These are phyloP conservation scores for Sceloporus undulatus DNA, from an alignment of 2,113 vertebrate species.

Conservation along the genomic window DNA sequence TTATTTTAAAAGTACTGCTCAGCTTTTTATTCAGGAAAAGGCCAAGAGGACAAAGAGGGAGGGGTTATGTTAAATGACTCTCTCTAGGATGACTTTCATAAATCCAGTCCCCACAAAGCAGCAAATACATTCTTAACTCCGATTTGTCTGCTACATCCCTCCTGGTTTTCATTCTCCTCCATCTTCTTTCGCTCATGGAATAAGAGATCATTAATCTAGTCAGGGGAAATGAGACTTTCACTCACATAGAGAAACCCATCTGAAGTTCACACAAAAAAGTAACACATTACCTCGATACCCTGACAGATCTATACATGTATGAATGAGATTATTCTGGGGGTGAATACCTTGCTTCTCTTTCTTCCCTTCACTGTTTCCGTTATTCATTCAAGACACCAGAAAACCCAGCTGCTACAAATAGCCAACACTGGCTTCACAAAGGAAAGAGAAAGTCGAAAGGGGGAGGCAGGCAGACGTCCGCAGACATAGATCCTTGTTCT, in stretches of 20 bases:
- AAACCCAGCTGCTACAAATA: constrained; percentile 52
- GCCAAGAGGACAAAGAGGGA: background rate
- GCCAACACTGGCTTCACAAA: constrained; percentile 58
- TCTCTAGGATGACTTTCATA: background rate
- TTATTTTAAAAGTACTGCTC: background rate
- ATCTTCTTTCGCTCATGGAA: constrained; percentile 37
- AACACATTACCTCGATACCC: constrained; percentile 49
- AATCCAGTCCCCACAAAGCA: background rate
- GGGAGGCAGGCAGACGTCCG: constrained; percentile 53
- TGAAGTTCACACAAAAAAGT: constrained; percentile 51
- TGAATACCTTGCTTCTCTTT: constrained; percentile 39
- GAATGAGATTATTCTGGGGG: constrained; percentile 52
- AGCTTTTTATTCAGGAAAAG: background rate
- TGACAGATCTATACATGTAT: constrained; percentile 21
- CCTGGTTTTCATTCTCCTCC: constrained; percentile 47
- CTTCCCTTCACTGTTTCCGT: constrained; percentile 34
- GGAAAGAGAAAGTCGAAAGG: background rate
- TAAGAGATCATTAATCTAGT: constrained; percentile 49
- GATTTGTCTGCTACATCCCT: constrained; percentile 39
- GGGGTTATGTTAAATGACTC: background rate
- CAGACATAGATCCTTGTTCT: constrained; percentile 57
- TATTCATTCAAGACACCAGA: constrained; percentile 59
- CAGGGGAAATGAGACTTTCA: constrained; percentile 60
- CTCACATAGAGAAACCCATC: constrained; percentile 27
- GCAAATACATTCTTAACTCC: constrained; percentile 42